A percentile compares a stretch with the other conserved stretches of the same genome.
Evolutionary conservation across 2,797 vertebrate genomes (phyloP).

Genomic region (Rhincodon typus): DNA sequence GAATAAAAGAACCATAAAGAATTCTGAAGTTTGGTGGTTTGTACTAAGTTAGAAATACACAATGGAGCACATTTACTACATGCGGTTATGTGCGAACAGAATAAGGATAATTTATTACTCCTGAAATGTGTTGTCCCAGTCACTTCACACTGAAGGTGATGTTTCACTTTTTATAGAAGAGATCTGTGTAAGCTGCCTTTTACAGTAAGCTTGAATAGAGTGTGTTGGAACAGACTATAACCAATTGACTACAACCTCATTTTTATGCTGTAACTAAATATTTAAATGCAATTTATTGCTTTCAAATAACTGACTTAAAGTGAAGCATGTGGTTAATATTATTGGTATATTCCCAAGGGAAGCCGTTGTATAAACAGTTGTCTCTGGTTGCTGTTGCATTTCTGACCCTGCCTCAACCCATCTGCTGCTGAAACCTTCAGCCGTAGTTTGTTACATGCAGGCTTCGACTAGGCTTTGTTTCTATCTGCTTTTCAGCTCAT

Average conservation of each 20-base stretch:
- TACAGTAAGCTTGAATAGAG: background rate
- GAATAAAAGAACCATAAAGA: background rate
- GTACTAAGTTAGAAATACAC: background rate
- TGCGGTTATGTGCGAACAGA: background rate
- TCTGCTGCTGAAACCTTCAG: background rate
- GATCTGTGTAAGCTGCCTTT: background rate
- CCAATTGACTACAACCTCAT: too few species aligned
- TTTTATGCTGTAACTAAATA: too few species aligned
- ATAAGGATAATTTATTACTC: background rate
- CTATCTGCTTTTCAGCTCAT: background rate
- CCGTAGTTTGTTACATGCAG: background rate
- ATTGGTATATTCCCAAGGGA: too few species aligned
- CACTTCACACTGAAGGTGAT: background rate
- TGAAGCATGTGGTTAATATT: too few species aligned
- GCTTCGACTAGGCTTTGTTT: background rate
- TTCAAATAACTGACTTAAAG: too few species aligned
- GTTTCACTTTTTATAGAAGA: background rate
- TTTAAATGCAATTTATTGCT: too few species aligned
- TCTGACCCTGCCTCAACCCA: background rate
- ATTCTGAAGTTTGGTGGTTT: background rate
- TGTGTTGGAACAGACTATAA: background rate
- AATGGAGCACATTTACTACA: background rate
- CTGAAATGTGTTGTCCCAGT: background rate
- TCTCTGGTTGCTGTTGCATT: too few species aligned
- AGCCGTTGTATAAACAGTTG: too few species aligned